Evolutionary conservation across 2,113 vertebrate genomes (phyloP).

Genomic region (Benitochromis conjunctus): DNA sequence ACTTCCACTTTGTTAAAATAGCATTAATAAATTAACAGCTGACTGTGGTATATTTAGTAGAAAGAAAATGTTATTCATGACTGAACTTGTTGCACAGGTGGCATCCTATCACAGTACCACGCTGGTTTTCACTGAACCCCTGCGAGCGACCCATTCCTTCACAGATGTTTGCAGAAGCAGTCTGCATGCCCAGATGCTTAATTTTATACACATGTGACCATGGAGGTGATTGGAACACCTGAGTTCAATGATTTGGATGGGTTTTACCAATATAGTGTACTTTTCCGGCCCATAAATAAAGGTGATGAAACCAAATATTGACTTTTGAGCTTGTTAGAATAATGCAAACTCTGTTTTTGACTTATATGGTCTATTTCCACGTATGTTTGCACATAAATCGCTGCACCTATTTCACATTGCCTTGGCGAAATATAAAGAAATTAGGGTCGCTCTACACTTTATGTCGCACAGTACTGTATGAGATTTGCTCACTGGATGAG

Average conservation of each 20-base stretch:
- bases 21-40: not conserved
- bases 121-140: not conserved
- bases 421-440: not conserved
- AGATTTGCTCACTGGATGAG: not conserved
- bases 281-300: not conserved
- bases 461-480: not conserved
- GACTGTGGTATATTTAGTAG: not conserved
- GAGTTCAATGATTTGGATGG: not conserved
- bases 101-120: not conserved
- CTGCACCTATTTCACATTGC: not conserved
- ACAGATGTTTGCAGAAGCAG: not conserved
- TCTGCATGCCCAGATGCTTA: not conserved
- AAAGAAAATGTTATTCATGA: not conserved
- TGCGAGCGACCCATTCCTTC: not conserved
- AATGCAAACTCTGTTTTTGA: not conserved
- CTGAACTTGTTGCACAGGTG: not conserved
- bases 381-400: not conserved
- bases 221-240: rapidly evolving
- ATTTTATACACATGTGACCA: rapidly evolving
- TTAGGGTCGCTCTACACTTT: not conserved
- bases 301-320: not conserved
- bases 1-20: not conserved
- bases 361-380: not conserved
- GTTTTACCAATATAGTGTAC: not conserved
- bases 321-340: not conserved